Percentiles rank a stretch among this genome's conserved stretches.
phyloP scores from a whole-genome alignment of 2,797 vertebrate genomes.

The Dromococcyx pavoninus region DNA sequence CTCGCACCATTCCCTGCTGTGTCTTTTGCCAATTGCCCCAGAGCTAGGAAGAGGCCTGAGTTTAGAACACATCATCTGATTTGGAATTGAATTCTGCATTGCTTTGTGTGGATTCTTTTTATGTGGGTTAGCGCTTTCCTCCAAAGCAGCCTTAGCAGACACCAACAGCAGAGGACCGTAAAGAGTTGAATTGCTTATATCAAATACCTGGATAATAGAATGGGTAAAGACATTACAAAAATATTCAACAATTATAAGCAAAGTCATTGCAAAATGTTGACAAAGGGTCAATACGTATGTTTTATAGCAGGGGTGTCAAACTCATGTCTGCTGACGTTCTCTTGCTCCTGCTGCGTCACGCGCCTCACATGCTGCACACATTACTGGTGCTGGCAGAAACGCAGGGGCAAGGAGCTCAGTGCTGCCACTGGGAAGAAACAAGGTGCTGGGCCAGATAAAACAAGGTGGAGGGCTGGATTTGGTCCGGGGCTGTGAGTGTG shows the following conservation, averaged over 20 bases:
- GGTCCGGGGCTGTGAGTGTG: too few species aligned
- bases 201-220: background rate
- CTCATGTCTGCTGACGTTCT: too few species aligned
- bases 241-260: background rate
- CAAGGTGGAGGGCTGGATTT: too few species aligned
- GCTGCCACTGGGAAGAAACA: too few species aligned
- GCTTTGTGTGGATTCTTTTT: background rate
- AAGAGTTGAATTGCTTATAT: background rate
- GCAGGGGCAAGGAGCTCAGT: too few species aligned
- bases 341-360: too few species aligned
- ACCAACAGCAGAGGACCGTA: background rate
- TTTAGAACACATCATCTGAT: background rate
- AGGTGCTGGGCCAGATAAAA: too few species aligned
- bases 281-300: background rate
- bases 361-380: too few species aligned
- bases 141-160: background rate
- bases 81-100: background rate
- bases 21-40: background rate
- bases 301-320: too few species aligned
- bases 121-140: background rate
- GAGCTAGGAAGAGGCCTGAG: background rate
- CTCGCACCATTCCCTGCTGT: accelerated
- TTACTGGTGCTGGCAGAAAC: too few species aligned
- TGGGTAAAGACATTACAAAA: background rate
- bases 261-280: background rate